Evolutionary conservation across 2,888 invertebrate species (phyloP).

Genomic region (Clitarchus hookeri): DNA sequence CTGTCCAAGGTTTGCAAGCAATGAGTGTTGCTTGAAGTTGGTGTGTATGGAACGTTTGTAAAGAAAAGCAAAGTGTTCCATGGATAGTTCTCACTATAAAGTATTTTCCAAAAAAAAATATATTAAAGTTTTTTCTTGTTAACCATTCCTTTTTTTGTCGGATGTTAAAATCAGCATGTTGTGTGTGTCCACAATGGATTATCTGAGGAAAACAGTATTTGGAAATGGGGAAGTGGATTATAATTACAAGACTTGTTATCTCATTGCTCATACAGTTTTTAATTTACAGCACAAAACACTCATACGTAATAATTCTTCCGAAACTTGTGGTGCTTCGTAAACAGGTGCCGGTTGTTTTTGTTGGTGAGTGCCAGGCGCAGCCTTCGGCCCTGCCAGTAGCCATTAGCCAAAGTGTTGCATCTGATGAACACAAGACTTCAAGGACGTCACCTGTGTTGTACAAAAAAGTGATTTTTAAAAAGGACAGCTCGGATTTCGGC

Average conservation of each 20-base stretch:
- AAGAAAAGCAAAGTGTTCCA: conserved; percentile 31
- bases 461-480: conserved; percentile 43
- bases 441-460: conserved; percentile 23
- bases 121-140: conserved; percentile 34
- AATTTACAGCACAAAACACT: conserved; percentile 40
- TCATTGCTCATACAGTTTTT: conserved; percentile 41
- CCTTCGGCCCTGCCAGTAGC: not conserved
- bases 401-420: conserved; percentile 21
- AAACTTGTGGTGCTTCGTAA: conserved; percentile 34
- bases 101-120: not conserved
- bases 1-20: not conserved
- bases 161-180: not conserved
- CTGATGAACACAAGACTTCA: not conserved
- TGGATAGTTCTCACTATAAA: conserved; percentile 16
- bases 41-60: conserved; percentile 10
- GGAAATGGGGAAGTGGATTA: conserved; percentile 20
- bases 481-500: conserved; percentile 69
- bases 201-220: conserved; percentile 33
- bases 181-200: not conserved
- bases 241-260: conserved; percentile 32
- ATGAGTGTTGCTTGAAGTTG: not conserved
- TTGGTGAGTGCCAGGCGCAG: not conserved
- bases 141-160: conserved; percentile 36
- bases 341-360: conserved; percentile 4
- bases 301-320: conserved; percentile 40